Conservation (phyloP, 2,888 invertebrate genomes). For the Pteria penguin region DNA sequence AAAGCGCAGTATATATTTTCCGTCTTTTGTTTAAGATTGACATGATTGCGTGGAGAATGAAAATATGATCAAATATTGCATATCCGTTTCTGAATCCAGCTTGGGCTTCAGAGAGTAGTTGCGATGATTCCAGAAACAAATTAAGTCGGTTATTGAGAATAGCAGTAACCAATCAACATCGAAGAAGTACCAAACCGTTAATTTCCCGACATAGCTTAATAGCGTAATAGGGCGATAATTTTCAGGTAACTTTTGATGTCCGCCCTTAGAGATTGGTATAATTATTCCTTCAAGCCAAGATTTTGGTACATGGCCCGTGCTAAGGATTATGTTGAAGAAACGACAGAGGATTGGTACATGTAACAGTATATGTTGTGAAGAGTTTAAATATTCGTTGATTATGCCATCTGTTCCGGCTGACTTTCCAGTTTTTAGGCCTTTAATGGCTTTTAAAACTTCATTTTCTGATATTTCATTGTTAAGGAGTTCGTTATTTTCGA, state of each 20-base stretch:
- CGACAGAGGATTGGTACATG: slow-evolving; percentile 11
- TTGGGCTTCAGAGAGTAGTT: slow-evolving; percentile 40
- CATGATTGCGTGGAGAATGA: slow-evolving; percentile 25
- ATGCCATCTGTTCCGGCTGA: too few relatives aligned
- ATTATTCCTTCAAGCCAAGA: slow-evolving; percentile 39
- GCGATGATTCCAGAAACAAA: slow-evolving; percentile 22
- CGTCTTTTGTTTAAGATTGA: slow-evolving; percentile 10
- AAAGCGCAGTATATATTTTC: slow-evolving; percentile 36
- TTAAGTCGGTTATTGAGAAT: slow-evolving; percentile 36
- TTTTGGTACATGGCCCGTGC: slow-evolving; percentile 37
- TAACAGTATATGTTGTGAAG: slow-evolving; percentile 4
- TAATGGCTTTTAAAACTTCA: slow-evolving; percentile 32
- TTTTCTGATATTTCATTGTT: slow-evolving; percentile 27
- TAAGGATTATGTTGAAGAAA: slow-evolving; percentile 38
- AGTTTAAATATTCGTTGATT: slow-evolving; percentile 45
- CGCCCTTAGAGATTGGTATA: slow-evolving; percentile 41
- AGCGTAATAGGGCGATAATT: slow-evolving; percentile 43
- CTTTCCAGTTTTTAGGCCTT: too few relatives aligned
- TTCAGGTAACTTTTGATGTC: slow-evolving; percentile 14
- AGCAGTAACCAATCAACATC: too few relatives aligned
- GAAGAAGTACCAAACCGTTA: too few relatives aligned
- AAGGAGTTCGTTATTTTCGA: not conserved
- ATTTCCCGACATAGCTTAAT: slow-evolving; percentile 40
- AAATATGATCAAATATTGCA: slow-evolving; percentile 38
- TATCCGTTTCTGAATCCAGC: slow-evolving; percentile 43